Evolutionary conservation across 2,797 vertebrate genomes (phyloP).

Genomic region (Luscinia luscinia): DNA sequence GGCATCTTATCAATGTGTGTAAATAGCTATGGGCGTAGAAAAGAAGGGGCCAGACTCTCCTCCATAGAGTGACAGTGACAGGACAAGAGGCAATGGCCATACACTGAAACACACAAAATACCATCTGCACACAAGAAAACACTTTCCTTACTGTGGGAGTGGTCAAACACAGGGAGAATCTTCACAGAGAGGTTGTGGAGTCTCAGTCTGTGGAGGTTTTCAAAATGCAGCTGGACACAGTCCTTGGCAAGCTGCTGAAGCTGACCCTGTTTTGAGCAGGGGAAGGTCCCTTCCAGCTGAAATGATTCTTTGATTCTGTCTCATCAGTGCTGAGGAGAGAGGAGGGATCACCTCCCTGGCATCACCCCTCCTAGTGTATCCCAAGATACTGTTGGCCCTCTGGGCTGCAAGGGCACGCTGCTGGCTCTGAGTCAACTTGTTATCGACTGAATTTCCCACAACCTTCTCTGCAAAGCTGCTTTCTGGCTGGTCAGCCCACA

Average conservation of each 20-base stretch:
- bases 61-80: background rate
- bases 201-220: background rate
- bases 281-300: background rate
- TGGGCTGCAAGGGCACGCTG: background rate
- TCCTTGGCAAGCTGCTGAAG: background rate
- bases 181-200: background rate
- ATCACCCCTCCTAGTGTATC: background rate
- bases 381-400: background rate
- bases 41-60: background rate
- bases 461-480: background rate
- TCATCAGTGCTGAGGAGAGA: background rate
- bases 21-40: background rate
- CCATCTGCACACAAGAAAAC: background rate
- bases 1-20: background rate
- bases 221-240: background rate
- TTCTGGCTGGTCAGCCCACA: background rate
- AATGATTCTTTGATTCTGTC: background rate
- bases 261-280: background rate
- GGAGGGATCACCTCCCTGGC: background rate
- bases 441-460: background rate
- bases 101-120: background rate
- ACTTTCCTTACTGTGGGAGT: background rate
- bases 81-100: background rate
- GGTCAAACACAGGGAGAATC: background rate
- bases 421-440: background rate